phyloP scores from a whole-genome alignment of 1,140 invertebrate genomes.

The Drosophila truncata region DNA sequence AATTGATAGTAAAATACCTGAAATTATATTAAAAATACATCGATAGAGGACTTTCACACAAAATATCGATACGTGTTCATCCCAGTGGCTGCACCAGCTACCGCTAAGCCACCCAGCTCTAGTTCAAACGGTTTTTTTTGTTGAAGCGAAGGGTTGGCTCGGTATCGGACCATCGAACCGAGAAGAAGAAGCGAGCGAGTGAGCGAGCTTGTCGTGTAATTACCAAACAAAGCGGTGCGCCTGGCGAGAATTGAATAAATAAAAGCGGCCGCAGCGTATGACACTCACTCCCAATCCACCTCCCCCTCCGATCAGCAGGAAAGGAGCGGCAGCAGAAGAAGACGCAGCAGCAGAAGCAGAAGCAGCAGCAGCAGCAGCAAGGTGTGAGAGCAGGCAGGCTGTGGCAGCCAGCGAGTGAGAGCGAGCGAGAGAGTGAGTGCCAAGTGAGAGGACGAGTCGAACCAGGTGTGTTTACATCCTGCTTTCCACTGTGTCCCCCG shows the following conservation, averaged over 20 bases:
- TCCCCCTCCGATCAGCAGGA: conserved; percentile 17
- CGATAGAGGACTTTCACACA: not conserved
- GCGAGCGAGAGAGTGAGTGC: conserved; percentile 10
- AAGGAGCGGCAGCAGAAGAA: conserved; percentile 23
- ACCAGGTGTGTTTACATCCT: conserved; percentile 50
- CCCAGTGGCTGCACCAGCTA: conserved; percentile 1
- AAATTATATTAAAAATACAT: not conserved
- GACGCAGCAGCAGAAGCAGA: conserved; percentile 3
- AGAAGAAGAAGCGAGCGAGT: conserved; percentile 7
- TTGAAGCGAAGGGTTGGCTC: conserved; percentile 14
- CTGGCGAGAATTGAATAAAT: conserved; percentile 48
- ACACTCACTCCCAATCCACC: conserved; percentile 30
- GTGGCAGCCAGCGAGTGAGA: conserved; percentile 17
- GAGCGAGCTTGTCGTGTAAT: conserved; percentile 26
- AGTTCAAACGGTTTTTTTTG: conserved; percentile 18
- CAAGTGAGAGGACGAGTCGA: conserved; percentile 19
- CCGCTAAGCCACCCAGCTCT: conserved; percentile 5
- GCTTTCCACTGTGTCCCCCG: conserved; percentile 14
- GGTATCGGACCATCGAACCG: conserved; percentile 3
- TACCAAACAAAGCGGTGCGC: conserved; percentile 49
- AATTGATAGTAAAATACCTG: not conserved
- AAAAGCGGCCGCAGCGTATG: conserved; percentile 40
- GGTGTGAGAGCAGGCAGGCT: conserved; percentile 16
- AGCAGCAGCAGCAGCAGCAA: conserved; percentile 6
- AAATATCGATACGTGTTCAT: not conserved